A percentile compares a stretch with the other conserved stretches of the same genome.
phyloP scores from a whole-genome alignment of 2,797 vertebrate genomes.

The Rousettus madagascariensis region DNA sequence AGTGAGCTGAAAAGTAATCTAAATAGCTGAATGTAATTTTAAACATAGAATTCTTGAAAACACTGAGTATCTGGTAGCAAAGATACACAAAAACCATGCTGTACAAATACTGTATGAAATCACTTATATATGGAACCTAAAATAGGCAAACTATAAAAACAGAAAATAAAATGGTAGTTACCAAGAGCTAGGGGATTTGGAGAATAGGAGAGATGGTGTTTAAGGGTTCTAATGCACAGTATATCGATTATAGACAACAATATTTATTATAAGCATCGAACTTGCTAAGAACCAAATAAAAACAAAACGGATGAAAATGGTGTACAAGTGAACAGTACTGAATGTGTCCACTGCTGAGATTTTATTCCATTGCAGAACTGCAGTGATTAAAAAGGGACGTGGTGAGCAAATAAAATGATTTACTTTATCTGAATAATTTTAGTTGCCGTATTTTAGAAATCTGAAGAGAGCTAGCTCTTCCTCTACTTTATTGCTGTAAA shows the following conservation, averaged over 20 bases:
- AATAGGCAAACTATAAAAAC: background rate
- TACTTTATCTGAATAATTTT: background rate
- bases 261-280: background rate
- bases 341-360: background rate
- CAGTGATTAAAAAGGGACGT: background rate
- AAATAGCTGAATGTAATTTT: constrained; percentile 40
- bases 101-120: background rate
- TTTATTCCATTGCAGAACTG: background rate
- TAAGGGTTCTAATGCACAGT: background rate
- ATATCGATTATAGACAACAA: too few relatives aligned
- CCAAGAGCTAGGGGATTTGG: background rate
- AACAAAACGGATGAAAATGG: background rate
- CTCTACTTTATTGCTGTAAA: background rate
- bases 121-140: background rate
- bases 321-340: background rate
- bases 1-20: background rate
- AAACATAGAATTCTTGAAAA: constrained; percentile 6
- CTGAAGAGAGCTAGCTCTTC: background rate
- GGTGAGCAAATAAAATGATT: background rate
- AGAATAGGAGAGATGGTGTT: background rate
- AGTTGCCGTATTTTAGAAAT: background rate
- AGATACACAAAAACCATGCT: background rate
- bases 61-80: background rate
- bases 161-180: background rate
- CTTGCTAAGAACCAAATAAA: background rate